phyloP scores from a whole-genome alignment of 2,888 invertebrate species.

The Philereme vetulata region DNA sequence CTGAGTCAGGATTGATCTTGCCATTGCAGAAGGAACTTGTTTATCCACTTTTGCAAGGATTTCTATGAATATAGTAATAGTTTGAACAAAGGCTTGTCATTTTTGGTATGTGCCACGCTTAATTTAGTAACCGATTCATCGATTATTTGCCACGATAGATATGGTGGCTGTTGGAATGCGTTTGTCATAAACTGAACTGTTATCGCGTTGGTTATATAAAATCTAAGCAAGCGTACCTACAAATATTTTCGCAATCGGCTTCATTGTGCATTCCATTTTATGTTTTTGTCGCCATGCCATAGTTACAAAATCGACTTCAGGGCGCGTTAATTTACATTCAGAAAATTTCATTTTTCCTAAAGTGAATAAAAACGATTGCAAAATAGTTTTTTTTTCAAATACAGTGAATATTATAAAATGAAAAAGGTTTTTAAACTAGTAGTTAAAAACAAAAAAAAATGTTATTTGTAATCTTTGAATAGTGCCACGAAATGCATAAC shows the following conservation, averaged over 20 bases:
- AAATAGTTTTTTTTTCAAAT: not conserved
- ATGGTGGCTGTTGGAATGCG: constrained; percentile 15
- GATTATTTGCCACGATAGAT: constrained; percentile 12
- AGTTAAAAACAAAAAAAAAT: no score
- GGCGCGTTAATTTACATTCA: constrained; percentile 24
- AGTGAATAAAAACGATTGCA: constrained; percentile 6
- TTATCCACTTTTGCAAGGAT: constrained; percentile 28
- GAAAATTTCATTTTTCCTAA: constrained; percentile 12
- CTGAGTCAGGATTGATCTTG: constrained; percentile 23
- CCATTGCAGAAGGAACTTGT: constrained; percentile 28
- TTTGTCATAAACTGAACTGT: constrained; percentile 29
- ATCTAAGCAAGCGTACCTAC: constrained; percentile 42
- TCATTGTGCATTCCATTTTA: constrained; percentile 42
- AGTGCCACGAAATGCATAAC: no score
- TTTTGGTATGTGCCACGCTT: not conserved
- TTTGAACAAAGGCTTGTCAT: constrained; percentile 13
- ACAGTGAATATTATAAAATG: no score
- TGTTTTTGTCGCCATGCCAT: constrained; percentile 51
- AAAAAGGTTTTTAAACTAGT: no score
- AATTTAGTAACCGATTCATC: constrained; percentile 18
- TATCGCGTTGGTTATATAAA: constrained; percentile 39
- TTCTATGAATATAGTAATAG: constrained; percentile 24
- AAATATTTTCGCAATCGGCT: constrained; percentile 48
- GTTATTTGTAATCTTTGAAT: no score
- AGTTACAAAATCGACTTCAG: constrained; percentile 42